A percentile compares a stretch with the other conserved stretches of the same genome.
Conservation (phyloP, 2,797 vertebrate genomes). For the Poliocrania exsul region DNA sequence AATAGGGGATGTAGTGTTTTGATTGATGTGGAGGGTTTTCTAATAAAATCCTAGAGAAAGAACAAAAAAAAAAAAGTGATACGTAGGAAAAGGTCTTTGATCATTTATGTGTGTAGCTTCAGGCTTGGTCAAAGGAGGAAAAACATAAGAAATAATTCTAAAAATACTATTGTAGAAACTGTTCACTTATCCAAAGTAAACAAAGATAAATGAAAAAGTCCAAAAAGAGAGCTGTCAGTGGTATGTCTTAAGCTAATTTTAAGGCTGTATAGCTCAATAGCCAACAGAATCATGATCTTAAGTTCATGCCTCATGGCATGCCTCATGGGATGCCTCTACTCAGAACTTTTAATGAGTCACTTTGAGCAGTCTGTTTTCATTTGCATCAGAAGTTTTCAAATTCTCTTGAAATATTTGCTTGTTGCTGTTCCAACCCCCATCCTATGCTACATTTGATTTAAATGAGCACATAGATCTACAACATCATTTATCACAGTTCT, state of each 20-base stretch:
- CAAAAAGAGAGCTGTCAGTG: background rate
- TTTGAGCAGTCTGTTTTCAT: conserved; percentile 67
- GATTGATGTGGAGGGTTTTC: background rate
- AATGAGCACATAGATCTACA: conserved; percentile 18
- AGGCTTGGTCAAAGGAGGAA: background rate
- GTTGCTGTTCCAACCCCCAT: background rate
- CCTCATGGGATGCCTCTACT: conserved; percentile 31
- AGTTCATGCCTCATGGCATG: conserved; percentile 11
- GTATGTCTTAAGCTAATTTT: background rate
- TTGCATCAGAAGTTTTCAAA: conserved; percentile 53
- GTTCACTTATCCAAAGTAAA: conserved; percentile 28
- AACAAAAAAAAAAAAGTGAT: conserved; percentile 8
- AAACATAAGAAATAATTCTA: background rate
- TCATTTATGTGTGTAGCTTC: background rate
- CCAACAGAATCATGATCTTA: background rate
- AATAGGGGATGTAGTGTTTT: conserved; percentile 7
- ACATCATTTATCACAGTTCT: background rate
- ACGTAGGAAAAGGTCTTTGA: background rate
- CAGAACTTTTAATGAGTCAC: conserved; percentile 66
- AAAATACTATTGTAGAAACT: background rate
- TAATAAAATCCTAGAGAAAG: conserved; percentile 32
- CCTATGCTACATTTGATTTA: conserved; percentile 27
- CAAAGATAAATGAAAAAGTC: background rate
- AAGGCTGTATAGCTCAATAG: background rate
- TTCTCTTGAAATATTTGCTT: conserved; percentile 38